Evolutionary conservation across 64 coral and sea anemone genomes (phyloP).

Genomic region (Dendrophyllia cribrosa): DNA sequence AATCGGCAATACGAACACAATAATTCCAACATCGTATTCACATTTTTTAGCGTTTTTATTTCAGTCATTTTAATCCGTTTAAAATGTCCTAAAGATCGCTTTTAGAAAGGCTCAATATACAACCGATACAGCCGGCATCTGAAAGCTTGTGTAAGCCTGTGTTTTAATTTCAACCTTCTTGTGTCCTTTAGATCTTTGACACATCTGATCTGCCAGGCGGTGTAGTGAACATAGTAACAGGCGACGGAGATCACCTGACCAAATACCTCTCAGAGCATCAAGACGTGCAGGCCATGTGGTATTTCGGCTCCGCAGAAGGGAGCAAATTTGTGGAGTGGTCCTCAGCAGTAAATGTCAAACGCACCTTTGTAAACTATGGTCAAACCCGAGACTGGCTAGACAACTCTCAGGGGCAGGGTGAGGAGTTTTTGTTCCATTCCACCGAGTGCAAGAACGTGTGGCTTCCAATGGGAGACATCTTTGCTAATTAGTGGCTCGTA

Average conservation of each 20-base stretch:
- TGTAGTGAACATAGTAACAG: constrained; percentile 95
- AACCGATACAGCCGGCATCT: too few species aligned
- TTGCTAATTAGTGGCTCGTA: constrained; percentile 71
- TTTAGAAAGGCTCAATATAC: too few species aligned
- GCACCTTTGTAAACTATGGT: constrained; percentile 92
- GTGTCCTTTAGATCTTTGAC: constrained; percentile 81
- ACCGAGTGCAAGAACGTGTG: constrained; percentile 88
- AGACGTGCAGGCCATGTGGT: constrained; percentile 98
- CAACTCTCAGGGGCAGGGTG: constrained; percentile 84
- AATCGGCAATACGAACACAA: too few species aligned
- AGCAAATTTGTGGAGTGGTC: constrained; percentile 91
- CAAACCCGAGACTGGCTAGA: constrained; percentile 81
- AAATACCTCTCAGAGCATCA: constrained; percentile 94
- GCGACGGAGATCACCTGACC: constrained; percentile 91
- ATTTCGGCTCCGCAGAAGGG: constrained; percentile 92
- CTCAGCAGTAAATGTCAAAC: constrained; percentile 93
- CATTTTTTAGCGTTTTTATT: too few species aligned
- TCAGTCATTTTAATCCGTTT: too few species aligned
- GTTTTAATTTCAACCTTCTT: background rate
- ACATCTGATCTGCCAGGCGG: constrained; percentile 96
- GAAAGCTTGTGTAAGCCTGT: too few species aligned
- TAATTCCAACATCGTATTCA: too few species aligned
- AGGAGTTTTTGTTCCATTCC: constrained; percentile 88
- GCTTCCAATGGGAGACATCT: constrained; percentile 98
- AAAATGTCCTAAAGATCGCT: too few species aligned